These are phyloP conservation scores for Acanthosepion esculentum DNA, from an alignment of 2,888 invertebrate genomes.

Conservation along the genomic window DNA sequence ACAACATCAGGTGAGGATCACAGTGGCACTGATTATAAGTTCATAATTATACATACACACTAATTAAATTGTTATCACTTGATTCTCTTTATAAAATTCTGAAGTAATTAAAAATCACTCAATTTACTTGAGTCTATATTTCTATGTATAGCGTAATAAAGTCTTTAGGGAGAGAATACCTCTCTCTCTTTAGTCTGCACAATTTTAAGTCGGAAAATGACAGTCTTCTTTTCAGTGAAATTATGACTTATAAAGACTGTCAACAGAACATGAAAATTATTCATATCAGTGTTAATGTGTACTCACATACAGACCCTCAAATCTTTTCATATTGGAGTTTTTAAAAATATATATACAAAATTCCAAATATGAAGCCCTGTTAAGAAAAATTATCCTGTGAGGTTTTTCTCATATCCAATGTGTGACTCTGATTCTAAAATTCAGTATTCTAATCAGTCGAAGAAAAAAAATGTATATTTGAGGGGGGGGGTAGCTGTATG, in stretches of 20 bases:
- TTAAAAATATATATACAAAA: no score
- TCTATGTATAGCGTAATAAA: not conserved
- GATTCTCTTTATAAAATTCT: not conserved
- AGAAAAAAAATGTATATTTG: no score
- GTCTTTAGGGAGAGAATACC: not conserved
- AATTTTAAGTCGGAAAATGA: not conserved
- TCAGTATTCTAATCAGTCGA: no score
- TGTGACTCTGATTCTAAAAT: no score
- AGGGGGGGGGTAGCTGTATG: no score
- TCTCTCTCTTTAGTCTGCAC: not conserved
- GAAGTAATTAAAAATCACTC: not conserved
- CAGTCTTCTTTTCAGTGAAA: not conserved
- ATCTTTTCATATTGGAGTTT: no score
- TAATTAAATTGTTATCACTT: not conserved
- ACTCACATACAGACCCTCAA: no score
- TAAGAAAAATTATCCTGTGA: no score
- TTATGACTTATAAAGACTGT: not conserved
- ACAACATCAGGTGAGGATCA: constrained; percentile 45
- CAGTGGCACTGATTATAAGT: constrained; percentile 8
- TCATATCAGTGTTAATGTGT: no score
- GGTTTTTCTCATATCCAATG: no score
- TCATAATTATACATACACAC: not conserved
- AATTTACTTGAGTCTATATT: not conserved
- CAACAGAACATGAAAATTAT: no score
- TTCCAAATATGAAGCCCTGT: no score